phyloP scores from a whole-genome alignment of 1,140 invertebrate species.

The Sesamia nonagrioides region DNA sequence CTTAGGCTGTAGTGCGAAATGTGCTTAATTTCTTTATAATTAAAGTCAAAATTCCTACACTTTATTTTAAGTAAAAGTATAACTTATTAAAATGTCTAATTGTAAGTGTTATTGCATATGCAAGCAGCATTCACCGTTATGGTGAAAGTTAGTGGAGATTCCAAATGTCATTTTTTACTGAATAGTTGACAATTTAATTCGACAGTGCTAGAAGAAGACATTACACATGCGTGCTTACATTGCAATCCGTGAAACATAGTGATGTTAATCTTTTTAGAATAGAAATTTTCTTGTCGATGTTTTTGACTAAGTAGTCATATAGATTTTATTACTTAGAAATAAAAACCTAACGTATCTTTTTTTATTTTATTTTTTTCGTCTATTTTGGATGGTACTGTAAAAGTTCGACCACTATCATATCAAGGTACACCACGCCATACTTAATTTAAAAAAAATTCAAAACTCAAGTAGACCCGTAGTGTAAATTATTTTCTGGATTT shows the following conservation, averaged over 20 bases:
- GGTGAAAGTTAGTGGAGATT: conserved; percentile 77
- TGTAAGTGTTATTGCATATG: conserved; percentile 71
- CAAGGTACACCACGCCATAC: no score
- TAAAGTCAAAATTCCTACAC: conserved; percentile 49
- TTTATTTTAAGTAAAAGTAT: conserved; percentile 26
- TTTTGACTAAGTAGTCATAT: conserved; percentile 60
- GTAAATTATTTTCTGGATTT: no score
- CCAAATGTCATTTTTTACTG: conserved; percentile 53
- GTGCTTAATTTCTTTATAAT: conserved; percentile 70
- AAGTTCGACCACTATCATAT: not conserved
- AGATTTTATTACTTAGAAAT: conserved; percentile 2
- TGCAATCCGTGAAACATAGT: conserved; percentile 80
- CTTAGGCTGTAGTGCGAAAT: conserved; percentile 74
- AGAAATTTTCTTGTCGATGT: conserved; percentile 61
- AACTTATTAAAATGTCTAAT: conserved; percentile 26
- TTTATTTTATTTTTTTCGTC: not conserved
- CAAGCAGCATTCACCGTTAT: conserved; percentile 80
- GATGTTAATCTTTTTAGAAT: conserved; percentile 76
- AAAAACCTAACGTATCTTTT: not conserved
- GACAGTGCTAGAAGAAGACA: conserved; percentile 75
- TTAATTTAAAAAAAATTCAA: no score
- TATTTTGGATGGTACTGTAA: not conserved
- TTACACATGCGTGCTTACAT: conserved; percentile 83
- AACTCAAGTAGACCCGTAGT: no score
- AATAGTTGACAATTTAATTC: conserved; percentile 58